Evolutionary conservation across 2,888 invertebrate genomes (phyloP), one percentile per base, ranked within the genome.

Genomic region (Rutpela maculata): DNA sequence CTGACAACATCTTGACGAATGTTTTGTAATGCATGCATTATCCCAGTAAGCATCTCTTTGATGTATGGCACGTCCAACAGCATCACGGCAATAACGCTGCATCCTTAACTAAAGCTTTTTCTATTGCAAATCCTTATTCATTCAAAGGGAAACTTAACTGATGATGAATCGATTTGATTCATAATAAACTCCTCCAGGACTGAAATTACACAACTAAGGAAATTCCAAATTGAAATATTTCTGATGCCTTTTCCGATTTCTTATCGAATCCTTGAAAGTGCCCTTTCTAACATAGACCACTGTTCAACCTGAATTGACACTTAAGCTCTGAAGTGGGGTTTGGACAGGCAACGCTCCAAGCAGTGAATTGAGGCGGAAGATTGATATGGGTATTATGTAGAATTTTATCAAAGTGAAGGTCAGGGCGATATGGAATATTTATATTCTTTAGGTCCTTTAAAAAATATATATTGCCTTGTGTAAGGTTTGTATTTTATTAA

Each of bases 251-350:
- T 60, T 60, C 6, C 60, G n/a, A 26, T 60, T 26, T 31, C 15
- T 26, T 60, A 35, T 60, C 0, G 12, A 22, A 0, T 31, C 26
- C 26, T 26, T 11, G n/a, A 50, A 50, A 26, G 15, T 22, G 7
- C 60, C 26, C 10, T 26, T 31, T n/a, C 6, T 15, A 19, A 59
- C 22, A 59, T 10, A 22, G 26, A 26, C 26, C 22, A 22, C 60
- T 60, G 26, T 22, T 22, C 22, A 22, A 10, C 22, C 22, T 59
- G 17, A 15, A 60, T 22, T 15, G 60, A 22, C 60, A 60, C 60
- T 60, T 60, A n/a, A 60, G 60, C 15, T 31, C 15, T 60, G 60
- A 60, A 22, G 60, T 60, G n/a, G 60, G 59, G 60, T 22, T 15
- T 60, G 15, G n/a, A 50, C 12, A 12, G 50, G 43, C n/a, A 50